Evolutionary conservation across 2,888 invertebrate genomes (phyloP).

Genomic region (Rhabditophanes sp.): DNA sequence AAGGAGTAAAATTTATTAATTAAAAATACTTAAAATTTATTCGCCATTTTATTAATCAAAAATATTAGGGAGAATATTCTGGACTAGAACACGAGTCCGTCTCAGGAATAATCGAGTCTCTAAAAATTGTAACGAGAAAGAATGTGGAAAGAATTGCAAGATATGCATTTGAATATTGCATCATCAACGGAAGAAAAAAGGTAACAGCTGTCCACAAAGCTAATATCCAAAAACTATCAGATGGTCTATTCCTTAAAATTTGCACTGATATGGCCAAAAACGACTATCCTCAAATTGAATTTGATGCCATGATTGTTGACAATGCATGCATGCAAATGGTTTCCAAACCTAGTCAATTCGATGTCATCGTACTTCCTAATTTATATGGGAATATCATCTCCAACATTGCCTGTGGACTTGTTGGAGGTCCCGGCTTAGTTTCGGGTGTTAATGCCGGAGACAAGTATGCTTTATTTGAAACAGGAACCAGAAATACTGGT

Average conservation of each 20-base stretch:
- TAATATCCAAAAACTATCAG: conserved; percentile 60
- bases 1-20: too few species aligned
- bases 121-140: conserved; percentile 63
- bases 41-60: neutral
- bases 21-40: too few species aligned
- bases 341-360: conserved; percentile 69
- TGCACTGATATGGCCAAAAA: conserved; percentile 53
- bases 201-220: conserved; percentile 78
- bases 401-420: conserved; percentile 59
- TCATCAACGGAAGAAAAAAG: conserved; percentile 67
- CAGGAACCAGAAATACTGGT: conserved; percentile 77
- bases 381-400: conserved; percentile 58
- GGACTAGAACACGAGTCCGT: conserved; percentile 92
- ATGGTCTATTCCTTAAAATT: conserved; percentile 82
- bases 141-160: conserved; percentile 78
- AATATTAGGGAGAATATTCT: conserved; percentile 66
- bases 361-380: conserved; percentile 92
- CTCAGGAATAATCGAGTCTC: conserved; percentile 76
- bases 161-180: conserved; percentile 85
- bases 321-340: conserved; percentile 57
- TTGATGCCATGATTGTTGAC: conserved; percentile 76
- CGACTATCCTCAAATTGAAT: conserved; percentile 75
- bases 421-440: conserved; percentile 84
- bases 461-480: conserved; percentile 50
- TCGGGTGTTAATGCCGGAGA: conserved; percentile 80